Evolutionary conservation across 1,140 invertebrate genomes (phyloP), one percentile per base, ranked within the genome.

Genomic region (Oreohelix idahoensis): DNA sequence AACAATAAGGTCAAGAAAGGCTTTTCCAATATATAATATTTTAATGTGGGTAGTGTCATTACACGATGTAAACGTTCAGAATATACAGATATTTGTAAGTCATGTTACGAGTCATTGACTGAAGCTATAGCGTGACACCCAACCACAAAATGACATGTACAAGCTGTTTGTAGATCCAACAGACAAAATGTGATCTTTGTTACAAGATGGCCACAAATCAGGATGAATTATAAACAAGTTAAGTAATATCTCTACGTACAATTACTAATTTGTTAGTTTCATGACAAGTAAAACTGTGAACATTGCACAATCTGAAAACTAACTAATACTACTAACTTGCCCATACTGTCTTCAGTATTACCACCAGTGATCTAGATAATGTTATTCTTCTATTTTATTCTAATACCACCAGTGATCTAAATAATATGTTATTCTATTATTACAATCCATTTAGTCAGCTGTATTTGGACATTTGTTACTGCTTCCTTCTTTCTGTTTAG

Each of bases 1-100:
- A n/a, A n/a, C n/a, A n/a, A n/a, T n/a, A n/a, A n/a, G n/a, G n/a
- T n/a, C n/a, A n/a, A n/a, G 53, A 15, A 45, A 45, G 42, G 15
- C 42, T 45, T 66, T 58, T 66, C 63, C 63, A 66, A 66, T 66
- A 71, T 80, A 80, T 71, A 80, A 63, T 49, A 32, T 80, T 71
- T 80, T 80, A 71, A 71, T 80, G 79, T 80, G 79, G 79, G 79
- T 71, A 39, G 79, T 80, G 79, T 80, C 66, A 79, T 71, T 80
- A 80, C 79, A 80, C 71, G 69, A 80, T 80, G 66, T 39, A 71
- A 80, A 80, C 79, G 32, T 71, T 70, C 63, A 42, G 32, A 45
- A 79, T 69, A 79, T 79, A 69, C 51, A 79, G 26, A 77, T 45
- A 77, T 45, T 29, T 77, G 39, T 53, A 8, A 77, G 32, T 77